These are phyloP conservation scores for Pteromalus puparum DNA, from an alignment of 1,140 invertebrate genomes.

Conservation along the genomic window DNA sequence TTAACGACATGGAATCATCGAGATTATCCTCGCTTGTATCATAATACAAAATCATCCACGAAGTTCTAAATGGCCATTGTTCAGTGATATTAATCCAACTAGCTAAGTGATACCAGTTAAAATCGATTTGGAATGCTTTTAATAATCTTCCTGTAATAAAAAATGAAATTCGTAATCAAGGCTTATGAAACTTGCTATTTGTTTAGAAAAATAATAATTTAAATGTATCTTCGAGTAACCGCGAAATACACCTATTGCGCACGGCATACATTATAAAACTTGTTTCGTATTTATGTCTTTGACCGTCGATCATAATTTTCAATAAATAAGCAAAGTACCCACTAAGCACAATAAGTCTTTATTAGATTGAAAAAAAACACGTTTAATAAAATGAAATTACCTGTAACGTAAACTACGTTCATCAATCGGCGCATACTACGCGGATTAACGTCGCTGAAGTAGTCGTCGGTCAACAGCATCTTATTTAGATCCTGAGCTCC, in stretches of 20 bases:
- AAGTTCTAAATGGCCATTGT: conserved; percentile 98
- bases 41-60: conserved; percentile 97
- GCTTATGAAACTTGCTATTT: background rate
- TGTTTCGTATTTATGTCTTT: too few species aligned
- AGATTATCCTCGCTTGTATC: conserved; percentile 91
- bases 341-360: too few species aligned
- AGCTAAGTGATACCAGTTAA: conserved; percentile 98
- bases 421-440: conserved; percentile 96
- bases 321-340: too few species aligned
- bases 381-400: conserved; percentile 71
- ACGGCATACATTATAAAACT: too few species aligned
- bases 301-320: too few species aligned
- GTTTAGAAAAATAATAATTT: too few species aligned
- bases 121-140: conserved; percentile 99
- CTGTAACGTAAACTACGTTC: conserved; percentile 98
- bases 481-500: conserved; percentile 86
- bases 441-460: conserved; percentile 98
- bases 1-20: conserved; percentile 90
- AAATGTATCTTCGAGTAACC: too few species aligned
- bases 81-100: conserved; percentile 99
- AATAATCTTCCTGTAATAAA: conserved; percentile 86
- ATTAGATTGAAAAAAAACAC: background rate
- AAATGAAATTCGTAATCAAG: background rate
- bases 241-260: too few species aligned
- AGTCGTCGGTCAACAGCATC: conserved; percentile 94